These are phyloP conservation scores for Pocillopora damicornis DNA, from an alignment of 64 coral and sea anemone genomes.

Conservation along the genomic window DNA sequence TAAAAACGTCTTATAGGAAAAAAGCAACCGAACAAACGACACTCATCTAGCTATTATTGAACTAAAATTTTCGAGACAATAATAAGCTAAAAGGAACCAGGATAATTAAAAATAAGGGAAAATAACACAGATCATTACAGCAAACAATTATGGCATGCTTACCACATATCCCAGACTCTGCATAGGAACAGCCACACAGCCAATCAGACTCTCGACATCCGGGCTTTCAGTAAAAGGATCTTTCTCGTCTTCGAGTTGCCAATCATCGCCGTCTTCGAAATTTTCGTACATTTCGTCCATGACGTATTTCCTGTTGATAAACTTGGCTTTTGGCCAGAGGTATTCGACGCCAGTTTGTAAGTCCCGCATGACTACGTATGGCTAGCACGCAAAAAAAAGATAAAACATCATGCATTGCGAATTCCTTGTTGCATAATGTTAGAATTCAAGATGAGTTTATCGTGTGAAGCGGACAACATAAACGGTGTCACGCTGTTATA, in stretches of 20 bases:
- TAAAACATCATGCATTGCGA: not conserved
- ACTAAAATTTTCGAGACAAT: too few species aligned
- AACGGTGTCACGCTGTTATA: not conserved
- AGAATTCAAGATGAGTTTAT: too few species aligned
- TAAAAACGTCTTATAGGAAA: too few species aligned
- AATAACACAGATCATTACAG: not conserved
- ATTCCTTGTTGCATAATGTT: too few species aligned
- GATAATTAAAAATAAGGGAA: too few species aligned
- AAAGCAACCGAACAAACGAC: too few species aligned
- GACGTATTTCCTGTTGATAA: constrained; percentile 86
- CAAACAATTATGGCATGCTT: not conserved
- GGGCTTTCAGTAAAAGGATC: constrained; percentile 86
- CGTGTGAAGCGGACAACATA: not conserved
- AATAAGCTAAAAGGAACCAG: too few species aligned
- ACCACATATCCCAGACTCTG: constrained; percentile 90
- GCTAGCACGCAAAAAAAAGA: not conserved
- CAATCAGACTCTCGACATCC: constrained; percentile 81
- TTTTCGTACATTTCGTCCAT: constrained; percentile 97
- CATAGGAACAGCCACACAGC: constrained; percentile 88
- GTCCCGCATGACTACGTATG: constrained; percentile 86
- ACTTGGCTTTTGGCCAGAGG: constrained; percentile 85
- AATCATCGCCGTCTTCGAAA: constrained; percentile 90
- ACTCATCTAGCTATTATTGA: too few species aligned
- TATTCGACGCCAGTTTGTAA: constrained; percentile 80
- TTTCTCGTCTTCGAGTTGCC: constrained; percentile 76